Evolutionary conservation across 2,888 invertebrate genomes (phyloP), one percentile per base, ranked within the genome.

Genomic region (Eledona agricola): DNA sequence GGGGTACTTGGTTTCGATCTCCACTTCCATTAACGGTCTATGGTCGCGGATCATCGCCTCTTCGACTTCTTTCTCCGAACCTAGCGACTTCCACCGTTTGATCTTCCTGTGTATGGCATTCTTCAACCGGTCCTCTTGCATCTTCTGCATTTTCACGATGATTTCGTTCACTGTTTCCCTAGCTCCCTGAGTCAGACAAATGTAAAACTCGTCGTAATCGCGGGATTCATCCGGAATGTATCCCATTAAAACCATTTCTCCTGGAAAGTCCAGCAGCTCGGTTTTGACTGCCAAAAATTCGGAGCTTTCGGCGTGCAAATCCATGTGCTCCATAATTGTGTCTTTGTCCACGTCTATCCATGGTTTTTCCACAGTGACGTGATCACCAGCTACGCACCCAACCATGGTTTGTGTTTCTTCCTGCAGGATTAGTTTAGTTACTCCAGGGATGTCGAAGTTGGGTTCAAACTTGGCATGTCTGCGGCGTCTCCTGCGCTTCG

Each of bases 291-390:
- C 70, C 4, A 78, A 49, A 57, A 81, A 81, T 38, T 81, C 81
- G 3, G 79, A 79, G 50, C 73, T 76, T 51, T 78, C 82, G 7
- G 80, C 81, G 26, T 83, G 79, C 0, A 80, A 57, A 1, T 84
- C 83, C 32, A 90, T 78, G 40, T 81, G 78, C 62, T 89, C 86
- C 35, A 82, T 77, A 1, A 90, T 75, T 28, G 80, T 76, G 17
- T 81, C 80, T 70, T 83, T 89, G 10, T 76, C 77, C 0, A 89
- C 76, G 52, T 78, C 79, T 54, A 85, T 85, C 89, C 89, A 90
- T 0, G 90, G 89, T 64, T 82, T 84, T 69, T 90, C 89, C 9
- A 84, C 81, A 1, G 84, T 88, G 0, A 90, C 81, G 66, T 89
- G 81, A 20, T 81, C 77, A 0, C 88, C 90, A 25, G 89, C 81